Evolutionary conservation across 2,797 vertebrate genomes (phyloP).

Genomic region (Tinamus major): DNA sequence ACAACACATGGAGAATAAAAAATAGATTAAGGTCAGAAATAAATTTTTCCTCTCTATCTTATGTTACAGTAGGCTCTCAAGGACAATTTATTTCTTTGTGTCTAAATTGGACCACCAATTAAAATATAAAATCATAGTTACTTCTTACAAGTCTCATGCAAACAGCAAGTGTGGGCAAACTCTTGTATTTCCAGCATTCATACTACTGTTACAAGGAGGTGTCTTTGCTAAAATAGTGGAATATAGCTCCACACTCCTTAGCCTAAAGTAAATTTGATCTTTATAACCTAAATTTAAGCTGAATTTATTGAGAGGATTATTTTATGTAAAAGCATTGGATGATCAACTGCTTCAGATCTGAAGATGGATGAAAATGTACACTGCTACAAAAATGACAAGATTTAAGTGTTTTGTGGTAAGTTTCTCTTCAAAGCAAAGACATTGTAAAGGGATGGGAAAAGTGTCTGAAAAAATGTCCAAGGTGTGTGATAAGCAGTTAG

Average conservation of each 20-base stretch:
- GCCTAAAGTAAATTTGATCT: neutral
- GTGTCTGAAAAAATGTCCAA: neutral
- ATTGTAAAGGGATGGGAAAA: neutral
- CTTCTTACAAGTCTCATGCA: neutral
- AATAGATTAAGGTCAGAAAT: neutral
- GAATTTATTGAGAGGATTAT: neutral
- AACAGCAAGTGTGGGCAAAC: neutral
- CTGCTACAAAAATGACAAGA: neutral
- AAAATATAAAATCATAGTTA: neutral
- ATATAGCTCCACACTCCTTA: neutral
- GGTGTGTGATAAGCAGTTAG: neutral
- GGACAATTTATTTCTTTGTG: neutral
- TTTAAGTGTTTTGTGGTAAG: neutral
- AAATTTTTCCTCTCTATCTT: neutral
- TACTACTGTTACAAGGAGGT: neutral
- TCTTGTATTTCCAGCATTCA: neutral
- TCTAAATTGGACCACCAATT: neutral
- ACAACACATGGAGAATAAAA: neutral
- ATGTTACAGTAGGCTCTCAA: accelerated
- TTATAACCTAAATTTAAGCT: neutral
- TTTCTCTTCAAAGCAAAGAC: neutral
- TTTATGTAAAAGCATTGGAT: neutral
- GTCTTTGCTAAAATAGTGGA: neutral
- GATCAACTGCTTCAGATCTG: neutral
- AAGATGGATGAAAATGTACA: neutral